These are phyloP conservation scores for Oscheius sp. DNA, from an alignment of 2,888 invertebrate species.

Conservation along the genomic window DNA sequence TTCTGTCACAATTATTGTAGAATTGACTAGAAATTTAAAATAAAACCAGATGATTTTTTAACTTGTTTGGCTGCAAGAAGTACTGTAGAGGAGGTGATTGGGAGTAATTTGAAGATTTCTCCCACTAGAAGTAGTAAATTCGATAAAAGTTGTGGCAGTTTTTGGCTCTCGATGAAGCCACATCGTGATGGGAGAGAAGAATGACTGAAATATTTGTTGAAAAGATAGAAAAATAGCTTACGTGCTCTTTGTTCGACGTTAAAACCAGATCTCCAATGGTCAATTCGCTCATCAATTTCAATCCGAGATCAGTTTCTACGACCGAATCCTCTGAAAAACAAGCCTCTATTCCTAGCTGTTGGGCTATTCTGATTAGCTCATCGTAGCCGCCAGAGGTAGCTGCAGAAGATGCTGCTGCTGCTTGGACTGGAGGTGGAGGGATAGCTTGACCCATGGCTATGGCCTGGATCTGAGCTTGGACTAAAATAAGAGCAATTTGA, in stretches of 20 bases:
- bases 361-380: too few relatives aligned
- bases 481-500: too few relatives aligned
- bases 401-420: too few relatives aligned
- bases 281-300: conserved; percentile 42
- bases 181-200: conserved; percentile 29
- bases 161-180: conserved; percentile 37
- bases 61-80: too few relatives aligned
- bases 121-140: conserved; percentile 41
- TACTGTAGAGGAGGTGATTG: conserved; percentile 43
- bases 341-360: conserved; percentile 32
- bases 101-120: conserved; percentile 39
- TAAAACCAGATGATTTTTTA: too few relatives aligned
- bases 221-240: background rate
- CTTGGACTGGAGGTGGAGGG: too few relatives aligned
- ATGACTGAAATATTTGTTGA: conserved; percentile 26
- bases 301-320: conserved; percentile 40
- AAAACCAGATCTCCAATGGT: conserved; percentile 42
- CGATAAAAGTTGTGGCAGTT: conserved; percentile 31
- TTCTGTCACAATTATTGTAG: too few relatives aligned
- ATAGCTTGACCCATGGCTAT: too few relatives aligned
- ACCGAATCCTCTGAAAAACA: conserved; percentile 45
- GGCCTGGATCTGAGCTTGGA: too few relatives aligned
- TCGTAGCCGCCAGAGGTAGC: too few relatives aligned
- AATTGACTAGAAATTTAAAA: too few relatives aligned
- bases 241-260: conserved; percentile 30